phyloP scores from a whole-genome alignment of 2,888 invertebrate genomes.

The Ochlodes sylvanus region DNA sequence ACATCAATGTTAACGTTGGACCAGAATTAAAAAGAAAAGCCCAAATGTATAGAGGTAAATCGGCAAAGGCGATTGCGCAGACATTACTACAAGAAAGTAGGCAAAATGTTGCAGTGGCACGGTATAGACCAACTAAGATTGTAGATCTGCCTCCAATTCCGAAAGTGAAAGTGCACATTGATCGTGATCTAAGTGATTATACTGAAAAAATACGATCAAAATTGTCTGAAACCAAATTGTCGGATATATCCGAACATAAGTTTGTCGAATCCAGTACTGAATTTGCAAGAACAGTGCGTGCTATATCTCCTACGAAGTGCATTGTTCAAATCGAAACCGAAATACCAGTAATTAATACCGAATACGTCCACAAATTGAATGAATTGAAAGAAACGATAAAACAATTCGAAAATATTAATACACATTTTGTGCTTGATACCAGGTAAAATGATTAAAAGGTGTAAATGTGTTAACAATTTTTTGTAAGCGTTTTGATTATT shows the following conservation, averaged over 20 bases:
- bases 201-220: conserved; percentile 44
- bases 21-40: conserved; percentile 82
- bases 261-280: conserved; percentile 38
- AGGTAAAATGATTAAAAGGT: conserved; percentile 79
- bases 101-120: conserved; percentile 79
- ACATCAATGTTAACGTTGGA: conserved; percentile 74
- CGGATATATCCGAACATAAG: conserved; percentile 50
- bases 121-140: conserved; percentile 51
- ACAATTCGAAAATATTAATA: conserved; percentile 86
- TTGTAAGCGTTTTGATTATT: conserved; percentile 15
- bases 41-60: conserved; percentile 89
- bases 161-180: conserved; percentile 31
- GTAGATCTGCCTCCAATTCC: conserved; percentile 54
- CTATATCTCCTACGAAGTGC: conserved; percentile 66
- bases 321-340: conserved; percentile 69
- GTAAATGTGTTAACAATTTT: background rate
- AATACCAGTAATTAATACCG: conserved; percentile 79
- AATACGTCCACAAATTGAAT: conserved; percentile 84
- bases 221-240: conserved; percentile 51
- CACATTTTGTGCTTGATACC: conserved; percentile 85
- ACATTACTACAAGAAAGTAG: conserved; percentile 86
- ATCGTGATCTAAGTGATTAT: conserved; percentile 28
- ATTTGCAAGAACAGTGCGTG: conserved; percentile 59
- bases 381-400: conserved; percentile 86
- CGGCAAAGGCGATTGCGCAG: conserved; percentile 89